Evolutionary conservation across 1,140 invertebrate species (phyloP), one percentile per base, ranked within the genome.

Genomic region (Calephelis nemesis): DNA sequence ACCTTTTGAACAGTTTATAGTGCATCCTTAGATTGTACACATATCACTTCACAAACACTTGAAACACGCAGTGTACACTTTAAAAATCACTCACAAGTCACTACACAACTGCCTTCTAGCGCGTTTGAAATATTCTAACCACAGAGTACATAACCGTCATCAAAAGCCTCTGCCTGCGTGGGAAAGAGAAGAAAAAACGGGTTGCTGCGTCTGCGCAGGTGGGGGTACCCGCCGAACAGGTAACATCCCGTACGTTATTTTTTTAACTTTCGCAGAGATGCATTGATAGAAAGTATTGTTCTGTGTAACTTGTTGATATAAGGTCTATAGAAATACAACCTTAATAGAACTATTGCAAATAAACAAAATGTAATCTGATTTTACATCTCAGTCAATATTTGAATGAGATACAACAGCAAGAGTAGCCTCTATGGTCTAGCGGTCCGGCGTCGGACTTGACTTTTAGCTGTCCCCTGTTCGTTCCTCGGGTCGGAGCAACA

Each of bases 1-100:
- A 90, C 87, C 87, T 88, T 77, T 87, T 89, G 60, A 90, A 88
- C 45, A 90, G 76, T 74, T 90, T 90, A 73, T 88, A 90, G 76
- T 90, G 87, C 87, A 90, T 90, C 82, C 81, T 84, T 65, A 67
- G 30, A 63, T 19, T 63, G 68, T 69, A 67, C 74, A 73, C 72
- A 79, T 68, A 63, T 69, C 76, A 77, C 71, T 65, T 60, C 72
- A 75, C 77, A 66, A 48, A 76, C 73, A 76, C 68, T 42, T 6
- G 60, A 60, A 68, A 73, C 70, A 66, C 52, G 64, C 60, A 64
- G 67, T 65, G 62, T 50, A 49, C 42, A 75, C 68, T 68, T 68
- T 60, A 12, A 64, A 72, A 69, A 62, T 58, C 70, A 68, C 74
- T 75, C 79, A 77, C 64, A 74, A 70, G 72, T 69, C 73, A 72